phyloP scores from a whole-genome alignment of 2,797 vertebrate species.

The Lophius americanus region DNA sequence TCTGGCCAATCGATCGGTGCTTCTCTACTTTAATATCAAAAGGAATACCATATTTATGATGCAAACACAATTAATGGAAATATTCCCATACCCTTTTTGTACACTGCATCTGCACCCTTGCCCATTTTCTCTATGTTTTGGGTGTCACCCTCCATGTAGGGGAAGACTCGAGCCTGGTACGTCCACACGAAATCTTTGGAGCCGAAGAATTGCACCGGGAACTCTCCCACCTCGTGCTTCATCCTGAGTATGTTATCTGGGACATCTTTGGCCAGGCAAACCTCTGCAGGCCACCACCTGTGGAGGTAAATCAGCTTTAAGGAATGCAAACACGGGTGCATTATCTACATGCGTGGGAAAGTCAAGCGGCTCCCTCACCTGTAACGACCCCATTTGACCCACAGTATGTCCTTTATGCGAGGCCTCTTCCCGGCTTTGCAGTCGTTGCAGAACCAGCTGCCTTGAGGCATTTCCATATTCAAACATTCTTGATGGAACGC shows the following conservation, averaged over 20 bases:
- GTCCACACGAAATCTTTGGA: constrained; percentile 99
- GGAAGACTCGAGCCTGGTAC: constrained; percentile 97
- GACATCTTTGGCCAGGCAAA: constrained; percentile 91
- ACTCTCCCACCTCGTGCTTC: constrained; percentile 96
- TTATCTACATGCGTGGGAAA: neutral
- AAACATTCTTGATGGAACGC: constrained; percentile 98
- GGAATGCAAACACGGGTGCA: neutral
- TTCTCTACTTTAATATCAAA: neutral
- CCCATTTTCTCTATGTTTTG: constrained; percentile 99
- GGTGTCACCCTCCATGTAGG: constrained; percentile 98
- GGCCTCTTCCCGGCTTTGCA: constrained; percentile 97
- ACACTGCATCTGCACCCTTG: constrained; percentile 94
- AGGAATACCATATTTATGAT: neutral
- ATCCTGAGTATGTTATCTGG: constrained; percentile 94
- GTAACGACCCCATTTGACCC: constrained; percentile 98
- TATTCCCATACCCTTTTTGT: constrained; percentile 90
- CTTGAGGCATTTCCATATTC: constrained; percentile 98
- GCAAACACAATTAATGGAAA: neutral
- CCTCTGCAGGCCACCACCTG: constrained; percentile 99
- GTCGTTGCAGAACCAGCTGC: constrained; percentile 99
- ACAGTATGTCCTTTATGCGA: constrained; percentile 96
- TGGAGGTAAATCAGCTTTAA: constrained; percentile 24
- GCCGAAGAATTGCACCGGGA: constrained; percentile 97
- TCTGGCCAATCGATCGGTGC: no score
- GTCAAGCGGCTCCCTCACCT: constrained; percentile 78